Percentiles rank a stretch among this genome's conserved stretches.
These are phyloP conservation scores for Plumapathes pennacea DNA, from an alignment of 92 coral and sea anemone species.

Conservation along the genomic window DNA sequence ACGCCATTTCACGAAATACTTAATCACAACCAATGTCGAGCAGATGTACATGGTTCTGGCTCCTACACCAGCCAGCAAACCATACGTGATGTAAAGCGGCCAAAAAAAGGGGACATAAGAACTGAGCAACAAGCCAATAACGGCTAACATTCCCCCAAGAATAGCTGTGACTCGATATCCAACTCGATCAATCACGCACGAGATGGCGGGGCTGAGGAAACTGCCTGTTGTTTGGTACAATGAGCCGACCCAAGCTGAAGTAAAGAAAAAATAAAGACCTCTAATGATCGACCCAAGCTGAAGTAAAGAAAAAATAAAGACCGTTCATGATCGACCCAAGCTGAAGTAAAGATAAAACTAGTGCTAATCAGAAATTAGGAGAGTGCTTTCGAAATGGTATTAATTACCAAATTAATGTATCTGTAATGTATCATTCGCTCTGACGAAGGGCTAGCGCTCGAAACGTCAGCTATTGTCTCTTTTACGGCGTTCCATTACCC, in stretches of 20 bases:
- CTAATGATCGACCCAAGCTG: conserved; percentile 45
- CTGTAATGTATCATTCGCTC: too few relatives aligned
- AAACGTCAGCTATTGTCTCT: too few relatives aligned
- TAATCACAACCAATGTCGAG: conserved; percentile 15
- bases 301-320: neutral
- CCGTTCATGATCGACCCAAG: too few relatives aligned
- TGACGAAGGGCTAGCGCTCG: too few relatives aligned
- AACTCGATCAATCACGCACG: conserved; percentile 6
- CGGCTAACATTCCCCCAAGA: conserved; percentile 9
- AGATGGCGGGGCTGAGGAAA: neutral
- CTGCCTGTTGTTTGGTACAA: conserved; percentile 7
- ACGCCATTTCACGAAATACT: conserved; percentile 44
- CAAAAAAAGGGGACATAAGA: conserved; percentile 15
- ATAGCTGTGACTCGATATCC: conserved; percentile 30
- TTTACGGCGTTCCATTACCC: too few relatives aligned
- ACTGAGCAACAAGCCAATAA: conserved; percentile 22
- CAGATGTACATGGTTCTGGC: conserved; percentile 2
- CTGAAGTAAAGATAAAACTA: conserved; percentile 4
- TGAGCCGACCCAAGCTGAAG: conserved; percentile 36
- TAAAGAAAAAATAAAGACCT: neutral
- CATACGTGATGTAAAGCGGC: conserved; percentile 24
- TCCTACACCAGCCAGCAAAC: conserved; percentile 28
- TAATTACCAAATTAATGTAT: too few relatives aligned
- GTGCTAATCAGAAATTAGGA: too few relatives aligned
- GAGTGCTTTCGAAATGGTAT: too few relatives aligned